Base-by-base conservation (phyloP, 2,797 vertebrate species). In the Phoeniculus purpureus region DNA sequence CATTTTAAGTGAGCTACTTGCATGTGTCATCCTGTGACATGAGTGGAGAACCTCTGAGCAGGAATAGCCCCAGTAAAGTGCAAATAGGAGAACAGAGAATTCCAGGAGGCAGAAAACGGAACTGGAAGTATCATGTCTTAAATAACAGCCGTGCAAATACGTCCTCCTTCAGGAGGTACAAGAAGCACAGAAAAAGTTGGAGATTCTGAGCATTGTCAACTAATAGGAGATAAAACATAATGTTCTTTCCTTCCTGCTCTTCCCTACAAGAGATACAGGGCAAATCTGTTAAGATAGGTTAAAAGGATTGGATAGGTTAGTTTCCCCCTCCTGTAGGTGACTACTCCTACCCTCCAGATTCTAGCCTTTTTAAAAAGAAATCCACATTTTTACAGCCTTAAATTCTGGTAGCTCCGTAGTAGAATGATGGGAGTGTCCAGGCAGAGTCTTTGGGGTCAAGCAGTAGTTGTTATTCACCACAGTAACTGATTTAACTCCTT, bases 171-270 rank as follows among this genome's bases (percentile, higher is more conserved):
- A 37, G 67, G 11, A 78, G n/a, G n/a, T 55, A n/a, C 22, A 19
- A 51, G 25, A 7, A 81, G 45, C 43, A 21, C 59, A 75, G 58
- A 21, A 48, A 45, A 52, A 15, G 5, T 26, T 37, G 21, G 34
- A 15, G 1, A 1, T 32, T 65, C 27, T 40, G 0, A 22, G 19
- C 62, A 0, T 45, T 74, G 8, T 64, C 47, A 71, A n/a, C 29
- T 79, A 87, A 59, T 34, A 23, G 76, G 47, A 65, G 48, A 43
- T 13, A 82, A 74, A 56, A 15, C 9, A 7, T 48, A 20, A 22
- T 59, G 55, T 73, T 5, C 25, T 85, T 70, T 64, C 25, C 23
- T 65, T 66, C 50, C 31, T 64, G 56, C 15, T 9, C 64, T 85
- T 68, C 15, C 29, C 40, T 20, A 37, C 34, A 58, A 58, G 79